Conservation (phyloP, 1,140 invertebrate species). For the Ips nitidus region DNA sequence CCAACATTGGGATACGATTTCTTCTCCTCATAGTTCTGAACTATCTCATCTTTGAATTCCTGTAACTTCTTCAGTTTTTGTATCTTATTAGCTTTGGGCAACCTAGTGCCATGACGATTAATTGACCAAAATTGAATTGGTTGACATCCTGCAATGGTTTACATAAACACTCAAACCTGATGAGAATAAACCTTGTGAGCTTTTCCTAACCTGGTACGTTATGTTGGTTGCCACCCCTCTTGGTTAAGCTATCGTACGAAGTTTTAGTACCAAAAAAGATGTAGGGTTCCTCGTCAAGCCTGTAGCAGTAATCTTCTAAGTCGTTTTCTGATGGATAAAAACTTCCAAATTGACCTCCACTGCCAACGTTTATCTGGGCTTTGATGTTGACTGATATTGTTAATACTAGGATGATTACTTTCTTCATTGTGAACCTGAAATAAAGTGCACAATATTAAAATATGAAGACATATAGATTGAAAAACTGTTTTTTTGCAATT, state of each 20-base stretch:
- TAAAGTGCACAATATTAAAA: background rate
- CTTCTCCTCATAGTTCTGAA: conserved; percentile 59
- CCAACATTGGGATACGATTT: conserved; percentile 48
- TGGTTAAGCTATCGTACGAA: conserved; percentile 63
- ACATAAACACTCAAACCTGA: conserved; percentile 6
- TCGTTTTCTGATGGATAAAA: conserved; percentile 34
- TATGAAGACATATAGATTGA: background rate
- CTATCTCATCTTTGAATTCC: conserved; percentile 58
- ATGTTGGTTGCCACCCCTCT: conserved; percentile 55
- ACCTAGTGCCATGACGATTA: conserved; percentile 64
- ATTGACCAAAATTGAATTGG: conserved; percentile 65
- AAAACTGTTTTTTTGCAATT: too few species aligned
- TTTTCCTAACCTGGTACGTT: conserved; percentile 55
- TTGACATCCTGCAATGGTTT: conserved; percentile 56
- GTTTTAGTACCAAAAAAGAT: conserved; percentile 66
- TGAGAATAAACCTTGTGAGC: background rate
- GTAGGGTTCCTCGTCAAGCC: conserved; percentile 59
- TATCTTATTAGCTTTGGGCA: conserved; percentile 59
- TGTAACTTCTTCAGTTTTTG: conserved; percentile 55
- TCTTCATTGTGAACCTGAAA: conserved; percentile 8
- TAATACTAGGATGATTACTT: conserved; percentile 3
- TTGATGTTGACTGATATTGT: background rate
- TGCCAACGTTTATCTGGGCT: conserved; percentile 26
- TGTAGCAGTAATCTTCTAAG: conserved; percentile 62
- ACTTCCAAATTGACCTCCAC: conserved; percentile 30